A percentile compares a stretch with the other conserved stretches of the same genome.
Conservation (phyloP, 2,113 vertebrate genomes). For the Hystrix cristata region DNA sequence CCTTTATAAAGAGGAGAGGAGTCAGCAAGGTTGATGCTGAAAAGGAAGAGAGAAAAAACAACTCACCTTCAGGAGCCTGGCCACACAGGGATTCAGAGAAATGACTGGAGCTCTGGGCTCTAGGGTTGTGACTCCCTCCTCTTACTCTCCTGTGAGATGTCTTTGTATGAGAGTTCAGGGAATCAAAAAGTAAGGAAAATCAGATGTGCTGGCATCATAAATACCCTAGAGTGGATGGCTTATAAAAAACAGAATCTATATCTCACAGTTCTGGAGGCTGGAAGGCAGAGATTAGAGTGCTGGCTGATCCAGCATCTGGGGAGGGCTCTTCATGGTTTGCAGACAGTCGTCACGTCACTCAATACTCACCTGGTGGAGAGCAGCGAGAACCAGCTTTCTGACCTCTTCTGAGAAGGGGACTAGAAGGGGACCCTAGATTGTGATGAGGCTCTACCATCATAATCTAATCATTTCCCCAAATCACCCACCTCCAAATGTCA, state of each 20-base stretch:
- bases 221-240: too few species aligned
- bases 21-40: too few species aligned
- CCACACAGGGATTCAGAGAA: not conserved
- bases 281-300: too few species aligned
- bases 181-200: not conserved
- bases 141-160: not conserved
- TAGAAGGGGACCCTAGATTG: too few species aligned
- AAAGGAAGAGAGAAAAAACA: not conserved
- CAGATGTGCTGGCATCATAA: not conserved
- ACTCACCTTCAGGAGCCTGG: too few species aligned
- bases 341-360: not conserved
- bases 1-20: not conserved
- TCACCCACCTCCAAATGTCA: not conserved
- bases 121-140: not conserved
- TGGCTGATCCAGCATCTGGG: not conserved
- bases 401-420: not conserved
- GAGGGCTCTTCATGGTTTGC: not conserved
- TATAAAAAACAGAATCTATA: not conserved
- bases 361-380: not conserved
- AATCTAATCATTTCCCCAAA: not conserved
- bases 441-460: not conserved
- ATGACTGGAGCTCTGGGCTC: too few species aligned
- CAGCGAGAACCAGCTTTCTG: not conserved
- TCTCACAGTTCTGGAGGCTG: not conserved
- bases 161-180: not conserved